Conservation (phyloP, 2,797 vertebrate genomes). For the Serranus cabrilla region DNA sequence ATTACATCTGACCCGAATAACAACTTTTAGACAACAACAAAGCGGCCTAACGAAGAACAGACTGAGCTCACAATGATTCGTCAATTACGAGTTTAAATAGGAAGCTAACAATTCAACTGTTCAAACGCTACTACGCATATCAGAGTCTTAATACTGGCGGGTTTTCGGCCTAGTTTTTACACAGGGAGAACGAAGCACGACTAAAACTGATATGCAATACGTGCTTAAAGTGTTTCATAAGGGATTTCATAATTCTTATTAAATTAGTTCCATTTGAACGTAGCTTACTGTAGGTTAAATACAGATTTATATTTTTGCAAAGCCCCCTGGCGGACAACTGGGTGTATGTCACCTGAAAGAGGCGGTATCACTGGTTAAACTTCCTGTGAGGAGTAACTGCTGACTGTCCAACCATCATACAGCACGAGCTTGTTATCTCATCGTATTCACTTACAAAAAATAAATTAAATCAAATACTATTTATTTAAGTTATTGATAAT, state of each 20-base stretch:
- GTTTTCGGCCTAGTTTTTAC: neutral
- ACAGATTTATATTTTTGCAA: neutral
- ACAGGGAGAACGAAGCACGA: neutral
- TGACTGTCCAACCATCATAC: no score
- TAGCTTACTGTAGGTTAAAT: neutral
- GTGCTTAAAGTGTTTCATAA: rapidly evolving
- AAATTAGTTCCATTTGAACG: neutral
- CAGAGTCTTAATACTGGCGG: neutral
- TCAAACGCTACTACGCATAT: no score
- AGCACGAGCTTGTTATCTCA: no score
- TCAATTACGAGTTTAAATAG: neutral
- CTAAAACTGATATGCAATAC: neutral
- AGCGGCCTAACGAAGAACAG: neutral
- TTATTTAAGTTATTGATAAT: no score
- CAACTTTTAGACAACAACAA: neutral
- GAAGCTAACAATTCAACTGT: no score
- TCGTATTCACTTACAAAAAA: no score
- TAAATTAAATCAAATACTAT: no score
- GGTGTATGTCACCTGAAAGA: neutral
- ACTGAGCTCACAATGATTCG: neutral
- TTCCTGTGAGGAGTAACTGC: neutral
- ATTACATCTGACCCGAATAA: neutral
- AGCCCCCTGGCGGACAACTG: constrained; percentile 73
- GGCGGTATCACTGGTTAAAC: neutral
- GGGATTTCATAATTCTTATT: rapidly evolving